Evolutionary conservation across 2,113 vertebrate genomes (phyloP).

Genomic region (Riparia riparia): DNA sequence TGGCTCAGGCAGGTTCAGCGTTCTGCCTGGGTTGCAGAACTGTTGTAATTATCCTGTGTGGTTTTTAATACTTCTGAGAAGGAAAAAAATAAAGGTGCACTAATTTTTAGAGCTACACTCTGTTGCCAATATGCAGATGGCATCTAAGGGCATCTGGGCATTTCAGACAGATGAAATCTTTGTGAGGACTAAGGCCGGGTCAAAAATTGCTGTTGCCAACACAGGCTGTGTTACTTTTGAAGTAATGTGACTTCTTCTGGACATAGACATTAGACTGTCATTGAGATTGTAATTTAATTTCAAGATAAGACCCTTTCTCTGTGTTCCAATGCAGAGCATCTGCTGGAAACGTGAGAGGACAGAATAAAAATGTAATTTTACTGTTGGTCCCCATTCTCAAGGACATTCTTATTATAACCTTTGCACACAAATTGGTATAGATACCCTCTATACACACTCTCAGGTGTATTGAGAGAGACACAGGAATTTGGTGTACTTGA

Average conservation of each 20-base stretch:
- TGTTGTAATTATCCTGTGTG: background rate
- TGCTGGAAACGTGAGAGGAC: background rate
- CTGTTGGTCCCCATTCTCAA: background rate
- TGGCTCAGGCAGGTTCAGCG: background rate
- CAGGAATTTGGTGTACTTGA: background rate
- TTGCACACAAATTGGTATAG: background rate
- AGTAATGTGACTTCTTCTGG: background rate
- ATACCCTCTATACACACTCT: too few relatives aligned
- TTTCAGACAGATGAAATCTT: background rate
- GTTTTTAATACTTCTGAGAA: conserved; percentile 4
- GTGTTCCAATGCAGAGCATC: background rate
- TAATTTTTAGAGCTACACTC: background rate
- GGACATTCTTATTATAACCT: background rate
- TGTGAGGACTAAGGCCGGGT: background rate
- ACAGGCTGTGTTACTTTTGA: background rate
- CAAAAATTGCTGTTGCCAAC: background rate
- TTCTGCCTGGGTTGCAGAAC: background rate
- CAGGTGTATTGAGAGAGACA: background rate
- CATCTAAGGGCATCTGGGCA: background rate
- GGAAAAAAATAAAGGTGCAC: background rate
- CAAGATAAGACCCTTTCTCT: background rate
- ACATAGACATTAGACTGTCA: background rate
- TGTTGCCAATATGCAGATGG: background rate
- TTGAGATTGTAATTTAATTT: background rate
- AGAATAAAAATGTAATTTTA: background rate